Base-by-base conservation (phyloP, 92 coral and sea anemone species). In the Epizoanthus illoricatus region DNA sequence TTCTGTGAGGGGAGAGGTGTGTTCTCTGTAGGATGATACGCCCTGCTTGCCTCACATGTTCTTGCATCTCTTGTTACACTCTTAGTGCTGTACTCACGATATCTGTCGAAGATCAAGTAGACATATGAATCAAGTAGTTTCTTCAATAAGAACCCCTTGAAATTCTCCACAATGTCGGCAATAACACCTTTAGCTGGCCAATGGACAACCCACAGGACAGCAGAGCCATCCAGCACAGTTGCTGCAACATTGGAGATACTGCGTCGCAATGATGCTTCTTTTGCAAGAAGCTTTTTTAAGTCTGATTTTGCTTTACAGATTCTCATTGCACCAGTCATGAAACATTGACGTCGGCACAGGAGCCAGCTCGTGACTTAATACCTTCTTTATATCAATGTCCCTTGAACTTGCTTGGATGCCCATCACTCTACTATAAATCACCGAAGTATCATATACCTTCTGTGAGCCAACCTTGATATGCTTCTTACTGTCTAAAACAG, bases 291-390 rank as follows among this genome's bases (percentile, higher is more conserved):
- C 60, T 91, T 91, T 66, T 91, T 88, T 11, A 91, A 59, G 63
- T 79, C 94, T 4, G 88, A 39, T 83, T 87, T 90, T 56, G 88
- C 79, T 73, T 87, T 87, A 57, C 88, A 90, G 39, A 87, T 78
- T 42, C 88, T 71, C 90, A 79, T 57, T 63, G 59, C 85, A 47
- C 89, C 94, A 87, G 60, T 87, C 91, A 62, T 76, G 79, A 54
- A 90, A 90, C 88, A 90, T 83, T 23, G 93, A 83, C 7, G 91
- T 87, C 39, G 87, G 91, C n/a, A 90, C 87, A 45, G 94, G 91
- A 63, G 91, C 84, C n/a, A n/a, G n/a, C 8, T 87, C 91, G 49
- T 81, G 85, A 62, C 88, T 66, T 62, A 88, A 65, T 17, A 88
- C 87, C 5, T 69, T 74, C 83, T 81, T 70, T 16, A 88, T 85